Conservation (phyloP, 2,888 invertebrate genomes). For the Microctonus aethiopoides region DNA sequence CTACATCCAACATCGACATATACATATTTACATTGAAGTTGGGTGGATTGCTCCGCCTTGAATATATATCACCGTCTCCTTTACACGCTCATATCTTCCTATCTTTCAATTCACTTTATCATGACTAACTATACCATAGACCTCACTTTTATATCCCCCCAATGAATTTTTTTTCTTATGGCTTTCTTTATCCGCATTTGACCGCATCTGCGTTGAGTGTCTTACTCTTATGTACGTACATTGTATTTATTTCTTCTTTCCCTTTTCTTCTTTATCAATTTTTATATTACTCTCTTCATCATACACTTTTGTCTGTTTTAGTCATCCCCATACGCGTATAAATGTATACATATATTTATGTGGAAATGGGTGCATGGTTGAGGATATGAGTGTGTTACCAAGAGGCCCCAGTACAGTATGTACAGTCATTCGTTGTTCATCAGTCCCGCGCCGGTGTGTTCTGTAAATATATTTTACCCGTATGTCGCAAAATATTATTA, state of each 20-base stretch:
- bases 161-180: neutral
- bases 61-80: neutral
- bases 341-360: conserved; percentile 28
- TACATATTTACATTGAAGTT: neutral
- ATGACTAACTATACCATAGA: neutral
- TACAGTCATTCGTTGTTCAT: conserved; percentile 49
- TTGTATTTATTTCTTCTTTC: conserved; percentile 4
- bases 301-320: conserved; percentile 20
- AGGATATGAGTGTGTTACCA: conserved; percentile 25
- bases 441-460: conserved; percentile 48
- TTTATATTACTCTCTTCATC: conserved; percentile 8
- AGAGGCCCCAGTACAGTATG: conserved; percentile 20
- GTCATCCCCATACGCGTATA: neutral
- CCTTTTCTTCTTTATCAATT: conserved; percentile 28
- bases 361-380: conserved; percentile 23
- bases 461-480: conserved; percentile 8
- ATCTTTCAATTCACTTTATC: neutral
- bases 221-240: neutral
- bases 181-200: neutral
- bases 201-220: neutral
- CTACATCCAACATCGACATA: neutral
- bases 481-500: neutral
- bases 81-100: neutral
- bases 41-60: neutral
- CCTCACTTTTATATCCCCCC: neutral